Percentiles rank a stretch among this genome's conserved stretches.
Evolutionary conservation across 2,888 invertebrate genomes (phyloP).

Genomic region (Stenodera caucasica): DNA sequence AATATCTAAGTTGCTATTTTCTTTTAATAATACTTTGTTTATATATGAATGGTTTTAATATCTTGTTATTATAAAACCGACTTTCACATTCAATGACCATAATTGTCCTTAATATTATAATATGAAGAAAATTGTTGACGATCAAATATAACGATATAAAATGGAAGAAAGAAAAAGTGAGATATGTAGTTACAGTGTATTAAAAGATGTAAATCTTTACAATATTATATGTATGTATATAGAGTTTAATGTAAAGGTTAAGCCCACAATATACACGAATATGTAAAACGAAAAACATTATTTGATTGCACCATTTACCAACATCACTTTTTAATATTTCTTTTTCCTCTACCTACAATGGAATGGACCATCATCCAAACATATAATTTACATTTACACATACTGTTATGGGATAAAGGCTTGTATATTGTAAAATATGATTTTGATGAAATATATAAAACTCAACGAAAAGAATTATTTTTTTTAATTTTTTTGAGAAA

Average conservation of each 20-base stretch:
- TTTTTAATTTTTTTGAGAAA: too few relatives aligned
- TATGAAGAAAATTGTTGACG: not conserved
- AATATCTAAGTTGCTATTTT: not conserved
- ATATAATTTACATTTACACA: not conserved
- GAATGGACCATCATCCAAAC: not conserved
- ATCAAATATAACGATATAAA: not conserved
- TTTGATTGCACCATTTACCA: conserved; percentile 1
- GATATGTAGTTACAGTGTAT: not conserved
- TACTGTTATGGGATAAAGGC: too few relatives aligned
- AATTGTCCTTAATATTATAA: conserved; percentile 3
- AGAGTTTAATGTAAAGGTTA: not conserved
- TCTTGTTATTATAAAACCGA: conserved; percentile 8
- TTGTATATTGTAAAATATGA: too few relatives aligned
- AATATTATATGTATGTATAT: not conserved
- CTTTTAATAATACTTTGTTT: not conserved
- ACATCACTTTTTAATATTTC: not conserved
- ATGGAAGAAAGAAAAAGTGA: not conserved
- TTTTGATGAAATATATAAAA: not conserved
- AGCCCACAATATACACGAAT: conserved; percentile 1
- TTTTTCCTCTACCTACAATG: not conserved
- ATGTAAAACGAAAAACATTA: not conserved
- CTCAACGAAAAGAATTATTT: too few relatives aligned
- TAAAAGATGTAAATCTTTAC: not conserved
- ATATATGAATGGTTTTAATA: not conserved
- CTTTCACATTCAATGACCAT: conserved; percentile 5